phyloP scores from a whole-genome alignment of 1,140 invertebrate species.

The Meloidogyne chitwoodi region DNA sequence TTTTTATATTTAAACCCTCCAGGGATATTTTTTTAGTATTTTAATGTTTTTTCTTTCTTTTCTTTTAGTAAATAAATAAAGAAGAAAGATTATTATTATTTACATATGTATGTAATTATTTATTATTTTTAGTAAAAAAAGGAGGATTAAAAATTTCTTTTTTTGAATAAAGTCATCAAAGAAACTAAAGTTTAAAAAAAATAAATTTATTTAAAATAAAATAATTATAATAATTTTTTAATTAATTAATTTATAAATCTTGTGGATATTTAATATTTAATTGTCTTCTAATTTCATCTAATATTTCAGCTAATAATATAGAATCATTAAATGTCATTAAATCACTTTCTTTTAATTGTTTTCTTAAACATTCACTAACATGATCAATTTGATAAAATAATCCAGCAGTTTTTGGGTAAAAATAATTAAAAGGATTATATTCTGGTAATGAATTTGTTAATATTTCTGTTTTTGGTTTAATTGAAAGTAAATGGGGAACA shows the following conservation, averaged over 20 bases:
- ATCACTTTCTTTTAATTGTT: conserved; percentile 21
- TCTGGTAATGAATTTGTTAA: neutral
- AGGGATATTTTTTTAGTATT: too few species aligned
- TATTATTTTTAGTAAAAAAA: too few species aligned
- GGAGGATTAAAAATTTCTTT: too few species aligned
- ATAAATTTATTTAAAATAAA: too few species aligned
- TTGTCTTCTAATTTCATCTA: conserved; percentile 34
- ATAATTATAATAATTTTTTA: neutral
- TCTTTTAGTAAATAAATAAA: too few species aligned
- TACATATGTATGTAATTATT: too few species aligned
- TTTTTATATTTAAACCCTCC: too few species aligned
- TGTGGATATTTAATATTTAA: conserved; percentile 29
- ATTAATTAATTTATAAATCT: neutral
- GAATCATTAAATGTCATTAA: conserved; percentile 27
- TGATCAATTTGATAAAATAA: conserved; percentile 73
- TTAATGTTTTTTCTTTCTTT: too few species aligned
- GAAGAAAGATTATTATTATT: too few species aligned
- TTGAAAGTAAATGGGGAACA: neutral
- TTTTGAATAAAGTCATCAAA: too few species aligned
- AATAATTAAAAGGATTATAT: conserved; percentile 41
- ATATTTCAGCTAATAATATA: conserved; percentile 25
- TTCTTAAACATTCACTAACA: conserved; percentile 66
- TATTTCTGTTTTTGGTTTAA: neutral
- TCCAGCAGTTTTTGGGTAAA: conserved; percentile 71
- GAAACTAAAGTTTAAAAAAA: too few species aligned